Evolutionary conservation across 2,888 invertebrate species (phyloP).

Genomic region (Osmoderma eremita): DNA sequence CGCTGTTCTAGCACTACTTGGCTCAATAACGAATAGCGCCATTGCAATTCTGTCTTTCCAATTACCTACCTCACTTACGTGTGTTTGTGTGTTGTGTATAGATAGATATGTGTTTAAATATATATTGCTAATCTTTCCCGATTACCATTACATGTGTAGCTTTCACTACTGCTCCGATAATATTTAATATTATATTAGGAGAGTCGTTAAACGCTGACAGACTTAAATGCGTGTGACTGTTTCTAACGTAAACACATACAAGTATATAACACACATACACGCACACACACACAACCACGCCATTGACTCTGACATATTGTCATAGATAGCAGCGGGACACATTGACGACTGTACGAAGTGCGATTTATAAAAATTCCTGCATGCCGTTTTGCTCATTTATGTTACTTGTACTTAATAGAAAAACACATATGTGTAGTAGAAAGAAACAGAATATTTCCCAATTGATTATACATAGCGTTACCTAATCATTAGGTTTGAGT

Average conservation of each 20-base stretch:
- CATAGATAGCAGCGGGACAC: not conserved
- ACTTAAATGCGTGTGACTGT: slow-evolving; percentile 1
- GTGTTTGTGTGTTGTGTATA: slow-evolving; percentile 6
- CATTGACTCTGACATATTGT: too few relatives aligned
- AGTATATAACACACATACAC: not conserved
- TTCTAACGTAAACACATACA: not conserved
- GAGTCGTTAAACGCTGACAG: slow-evolving; percentile 33
- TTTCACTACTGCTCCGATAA: slow-evolving; percentile 44
- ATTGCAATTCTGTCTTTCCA: slow-evolving; percentile 18
- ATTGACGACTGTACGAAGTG: not conserved
- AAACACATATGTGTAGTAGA: too few relatives aligned
- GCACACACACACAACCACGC: not conserved
- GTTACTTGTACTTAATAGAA: too few relatives aligned
- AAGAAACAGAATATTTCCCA: too few relatives aligned
- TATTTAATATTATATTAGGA: slow-evolving; percentile 44
- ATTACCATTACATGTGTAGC: slow-evolving; percentile 49
- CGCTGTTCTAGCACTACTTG: too few relatives aligned
- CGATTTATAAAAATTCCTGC: not conserved
- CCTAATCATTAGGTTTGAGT: too few relatives aligned
- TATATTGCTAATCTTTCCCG: slow-evolving; percentile 45
- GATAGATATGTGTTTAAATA: not conserved
- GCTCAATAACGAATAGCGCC: slow-evolving; percentile 41
- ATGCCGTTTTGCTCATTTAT: slow-evolving; percentile 2
- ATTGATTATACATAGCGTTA: too few relatives aligned
- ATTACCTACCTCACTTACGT: not conserved